Conservation (phyloP, 2,113 vertebrate species). For the Gasterosteus aculeatus region DNA sequence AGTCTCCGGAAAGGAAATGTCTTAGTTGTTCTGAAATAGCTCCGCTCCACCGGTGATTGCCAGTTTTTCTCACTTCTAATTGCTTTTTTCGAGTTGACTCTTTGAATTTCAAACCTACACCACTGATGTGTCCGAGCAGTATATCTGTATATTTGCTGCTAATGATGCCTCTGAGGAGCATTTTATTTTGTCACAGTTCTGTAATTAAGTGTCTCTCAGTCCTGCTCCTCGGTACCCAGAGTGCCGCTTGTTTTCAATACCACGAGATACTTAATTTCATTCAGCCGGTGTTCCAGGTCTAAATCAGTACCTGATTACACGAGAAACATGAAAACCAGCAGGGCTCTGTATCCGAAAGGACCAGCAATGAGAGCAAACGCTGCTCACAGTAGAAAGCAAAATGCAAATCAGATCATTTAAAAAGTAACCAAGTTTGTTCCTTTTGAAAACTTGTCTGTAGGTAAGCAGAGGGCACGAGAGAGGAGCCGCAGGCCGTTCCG, state of each 20-base stretch:
- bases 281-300: slow-evolving; percentile 68
- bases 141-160: slow-evolving; percentile 46
- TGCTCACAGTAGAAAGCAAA: slow-evolving; percentile 53
- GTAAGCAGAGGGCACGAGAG: slow-evolving; percentile 28
- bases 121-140: slow-evolving; percentile 10
- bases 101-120: slow-evolving; percentile 43
- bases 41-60: slow-evolving; percentile 47
- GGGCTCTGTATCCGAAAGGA: slow-evolving; percentile 65
- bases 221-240: slow-evolving; percentile 58
- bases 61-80: slow-evolving; percentile 50
- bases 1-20: slow-evolving; percentile 64
- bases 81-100: slow-evolving; percentile 44
- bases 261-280: slow-evolving; percentile 69
- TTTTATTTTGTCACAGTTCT: slow-evolving; percentile 63
- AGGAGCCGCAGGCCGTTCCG: slow-evolving; percentile 48
- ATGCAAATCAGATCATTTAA: slow-evolving; percentile 71
- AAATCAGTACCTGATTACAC: slow-evolving; percentile 77
- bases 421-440: slow-evolving; percentile 53
- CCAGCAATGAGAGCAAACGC: slow-evolving; percentile 51
- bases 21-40: slow-evolving; percentile 67
- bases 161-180: slow-evolving; percentile 64
- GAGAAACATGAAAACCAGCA: slow-evolving; percentile 69
- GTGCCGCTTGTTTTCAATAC: slow-evolving; percentile 63
- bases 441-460: slow-evolving; percentile 40
- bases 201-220: slow-evolving; percentile 67